Evolutionary conservation across 2,888 invertebrate species (phyloP).

Genomic region (Mythimna impura): DNA sequence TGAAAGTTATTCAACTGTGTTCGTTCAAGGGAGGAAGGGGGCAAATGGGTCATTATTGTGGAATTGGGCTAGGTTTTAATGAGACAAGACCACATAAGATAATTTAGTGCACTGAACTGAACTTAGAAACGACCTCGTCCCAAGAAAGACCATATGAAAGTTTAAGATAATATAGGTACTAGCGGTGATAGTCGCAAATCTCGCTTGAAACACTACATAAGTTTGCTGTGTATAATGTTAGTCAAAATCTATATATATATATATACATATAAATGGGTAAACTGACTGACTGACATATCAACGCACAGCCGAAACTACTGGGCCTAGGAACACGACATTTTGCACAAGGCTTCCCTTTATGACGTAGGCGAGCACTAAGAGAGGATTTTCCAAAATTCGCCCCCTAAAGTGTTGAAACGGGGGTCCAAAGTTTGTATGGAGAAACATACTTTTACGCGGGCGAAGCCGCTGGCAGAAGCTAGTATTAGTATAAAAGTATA

Average conservation of each 20-base stretch:
- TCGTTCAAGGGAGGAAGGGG: slow-evolving; percentile 10
- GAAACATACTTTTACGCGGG: too few relatives aligned
- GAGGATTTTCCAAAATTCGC: too few relatives aligned
- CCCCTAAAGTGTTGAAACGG: too few relatives aligned
- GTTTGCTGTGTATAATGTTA: slow-evolving; percentile 1
- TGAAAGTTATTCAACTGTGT: slow-evolving; percentile 33
- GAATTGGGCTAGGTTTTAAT: slow-evolving; percentile 69
- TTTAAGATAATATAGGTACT: slow-evolving; percentile 12
- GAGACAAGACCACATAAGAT: slow-evolving; percentile 61
- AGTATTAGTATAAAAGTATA: too few relatives aligned
- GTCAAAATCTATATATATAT: not conserved
- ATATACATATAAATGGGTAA: too few relatives aligned
- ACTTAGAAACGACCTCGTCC: slow-evolving; percentile 32
- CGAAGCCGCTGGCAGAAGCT: too few relatives aligned
- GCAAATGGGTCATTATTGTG: slow-evolving; percentile 57
- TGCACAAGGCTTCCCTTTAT: too few relatives aligned
- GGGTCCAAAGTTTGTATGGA: too few relatives aligned
- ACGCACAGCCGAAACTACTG: too few relatives aligned
- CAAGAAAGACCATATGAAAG: slow-evolving; percentile 19
- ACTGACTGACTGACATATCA: too few relatives aligned
- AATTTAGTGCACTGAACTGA: slow-evolving; percentile 27
- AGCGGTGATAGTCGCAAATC: slow-evolving; percentile 22
- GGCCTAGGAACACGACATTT: too few relatives aligned
- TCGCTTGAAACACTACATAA: slow-evolving; percentile 25
- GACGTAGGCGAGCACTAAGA: too few relatives aligned